Evolutionary conservation across 2,888 invertebrate species (phyloP).

Genomic region (Drosophila atripex): DNA sequence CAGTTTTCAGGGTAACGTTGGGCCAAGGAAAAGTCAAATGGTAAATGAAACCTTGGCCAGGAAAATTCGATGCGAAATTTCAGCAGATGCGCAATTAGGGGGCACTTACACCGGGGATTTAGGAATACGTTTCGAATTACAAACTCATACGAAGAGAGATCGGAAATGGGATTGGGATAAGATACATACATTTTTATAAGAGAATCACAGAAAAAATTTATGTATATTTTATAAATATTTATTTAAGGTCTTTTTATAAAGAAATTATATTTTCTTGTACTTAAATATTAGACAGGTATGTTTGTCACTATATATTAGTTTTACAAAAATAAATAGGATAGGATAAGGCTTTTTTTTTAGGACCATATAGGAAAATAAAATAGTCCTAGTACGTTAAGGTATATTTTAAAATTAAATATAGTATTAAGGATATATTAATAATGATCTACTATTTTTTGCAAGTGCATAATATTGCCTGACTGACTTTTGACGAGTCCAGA

Average conservation of each 20-base stretch:
- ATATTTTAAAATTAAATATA: too few relatives aligned
- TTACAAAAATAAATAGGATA: too few relatives aligned
- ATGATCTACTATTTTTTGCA: background rate
- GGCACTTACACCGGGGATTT: constrained; percentile 42
- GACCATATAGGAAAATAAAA: too few relatives aligned
- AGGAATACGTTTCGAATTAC: constrained; percentile 26
- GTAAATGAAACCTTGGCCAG: constrained; percentile 42
- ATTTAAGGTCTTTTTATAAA: background rate
- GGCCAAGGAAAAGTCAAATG: constrained; percentile 54
- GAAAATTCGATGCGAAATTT: constrained; percentile 36
- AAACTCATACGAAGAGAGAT: constrained; percentile 33
- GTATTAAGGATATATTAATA: too few relatives aligned
- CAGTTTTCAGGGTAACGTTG: constrained; percentile 30
- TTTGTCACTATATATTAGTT: too few relatives aligned
- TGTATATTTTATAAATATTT: background rate
- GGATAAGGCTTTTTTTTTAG: too few relatives aligned
- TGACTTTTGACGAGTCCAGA: constrained; percentile 68
- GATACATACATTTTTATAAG: background rate
- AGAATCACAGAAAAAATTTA: constrained; percentile 13
- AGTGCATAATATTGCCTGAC: constrained; percentile 32
- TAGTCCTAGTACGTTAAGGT: too few relatives aligned
- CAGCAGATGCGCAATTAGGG: constrained; percentile 78
- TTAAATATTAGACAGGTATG: too few relatives aligned
- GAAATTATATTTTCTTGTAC: too few relatives aligned
- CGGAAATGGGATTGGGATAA: constrained; percentile 31